Conservation (phyloP, 2,888 invertebrate species). For the Diadegma fenestrale region DNA sequence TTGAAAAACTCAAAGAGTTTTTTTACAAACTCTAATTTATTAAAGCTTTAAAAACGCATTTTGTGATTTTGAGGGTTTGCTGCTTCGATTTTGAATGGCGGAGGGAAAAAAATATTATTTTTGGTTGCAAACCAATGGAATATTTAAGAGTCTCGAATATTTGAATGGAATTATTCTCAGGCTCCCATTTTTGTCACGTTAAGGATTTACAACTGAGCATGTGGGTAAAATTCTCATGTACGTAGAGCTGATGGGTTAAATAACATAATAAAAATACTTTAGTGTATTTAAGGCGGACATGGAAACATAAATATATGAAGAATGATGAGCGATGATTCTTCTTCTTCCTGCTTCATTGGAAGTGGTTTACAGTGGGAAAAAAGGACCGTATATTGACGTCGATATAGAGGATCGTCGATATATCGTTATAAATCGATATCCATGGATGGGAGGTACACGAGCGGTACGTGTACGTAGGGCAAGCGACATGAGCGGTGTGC, state of each 20-base stretch:
- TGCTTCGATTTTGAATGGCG: no score
- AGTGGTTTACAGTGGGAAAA: slow-evolving; percentile 29
- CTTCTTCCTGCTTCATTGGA: slow-evolving; percentile 47
- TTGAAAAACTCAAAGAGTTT: no score
- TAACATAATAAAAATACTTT: background rate
- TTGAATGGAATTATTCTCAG: no score
- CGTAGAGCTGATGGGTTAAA: background rate
- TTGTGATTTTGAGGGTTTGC: no score
- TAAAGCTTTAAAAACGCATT: no score
- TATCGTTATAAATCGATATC: slow-evolving; percentile 84
- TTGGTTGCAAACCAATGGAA: no score
- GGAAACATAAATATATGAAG: background rate
- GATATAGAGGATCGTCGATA: slow-evolving; percentile 80
- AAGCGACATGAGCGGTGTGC: slow-evolving; percentile 79
- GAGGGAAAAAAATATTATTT: no score
- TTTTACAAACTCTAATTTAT: no score
- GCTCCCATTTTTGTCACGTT: no score
- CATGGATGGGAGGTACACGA: slow-evolving; percentile 83
- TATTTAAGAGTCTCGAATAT: no score
- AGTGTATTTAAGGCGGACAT: background rate
- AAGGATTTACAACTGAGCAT: no score
- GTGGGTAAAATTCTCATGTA: no score
- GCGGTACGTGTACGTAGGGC: slow-evolving; percentile 82
- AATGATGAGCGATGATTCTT: slow-evolving; percentile 36
- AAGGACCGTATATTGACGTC: slow-evolving; percentile 81